Base-by-base conservation (phyloP, 1,140 invertebrate genomes). In the Lordiphosa collinella region DNA sequence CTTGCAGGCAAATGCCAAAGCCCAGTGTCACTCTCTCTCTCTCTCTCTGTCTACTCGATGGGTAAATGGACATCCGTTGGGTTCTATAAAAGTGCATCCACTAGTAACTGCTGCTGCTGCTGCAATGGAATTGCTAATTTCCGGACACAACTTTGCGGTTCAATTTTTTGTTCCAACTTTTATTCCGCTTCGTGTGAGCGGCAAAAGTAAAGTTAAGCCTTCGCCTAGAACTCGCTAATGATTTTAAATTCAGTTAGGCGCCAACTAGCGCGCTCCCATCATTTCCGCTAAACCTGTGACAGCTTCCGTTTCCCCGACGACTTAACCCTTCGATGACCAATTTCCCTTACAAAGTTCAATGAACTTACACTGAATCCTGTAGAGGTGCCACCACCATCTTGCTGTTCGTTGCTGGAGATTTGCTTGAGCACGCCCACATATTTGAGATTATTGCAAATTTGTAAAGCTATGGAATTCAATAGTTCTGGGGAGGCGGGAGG, bases 391-490 rank as follows among this genome's bases (percentile, higher is more conserved):
- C 91, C 90, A 31, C 91, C 90, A 40, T 58, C 60, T 43, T 65
- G 58, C 22, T 62, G 64, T 31, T 82, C 72, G 22, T 84, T 73
- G 34, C 57, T 85, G 58, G 82, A 91, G 66, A 96, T 91, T 87
- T 96, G 93, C 54, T 93, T 92, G 5, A 98, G 89, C 12, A 97
- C 94, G 0, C 96, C 96, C 43, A 95, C 94, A 32, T 95, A 93
- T n/a, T 97, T 90, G n/a, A 98, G 91, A 90, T 96, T 93, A 0
- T 95, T 95, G 85, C 95, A 97, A 84, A 97, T 95, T 84, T 96
- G 95, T 47, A 93, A 90, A 12, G 93, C 93, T 52, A 97, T 89
- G 38, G 93, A 92, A 78, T 93, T 94, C 41, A 96, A 89, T 73
- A 93, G 92, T 48, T 92, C 90, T 32, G 41, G 67, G 32, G 52